phyloP scores from a whole-genome alignment of 2,113 vertebrate species.

The Chloropsis hardwickii region DNA sequence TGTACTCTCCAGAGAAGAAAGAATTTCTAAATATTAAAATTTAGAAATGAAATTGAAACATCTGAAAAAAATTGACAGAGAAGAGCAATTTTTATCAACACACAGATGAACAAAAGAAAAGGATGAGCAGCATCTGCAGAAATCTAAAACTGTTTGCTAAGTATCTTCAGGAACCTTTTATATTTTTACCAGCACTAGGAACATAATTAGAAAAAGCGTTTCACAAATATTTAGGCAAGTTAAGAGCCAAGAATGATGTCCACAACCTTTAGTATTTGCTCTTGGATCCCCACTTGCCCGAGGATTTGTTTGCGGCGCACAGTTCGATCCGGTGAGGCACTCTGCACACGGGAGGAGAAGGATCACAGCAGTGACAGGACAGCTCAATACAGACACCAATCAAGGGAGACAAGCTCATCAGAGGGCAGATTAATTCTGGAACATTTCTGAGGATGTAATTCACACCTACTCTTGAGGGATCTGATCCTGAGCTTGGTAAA shows the following conservation, averaged over 20 bases:
- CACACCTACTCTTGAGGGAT: neutral
- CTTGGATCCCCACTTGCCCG: neutral
- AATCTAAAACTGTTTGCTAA: neutral
- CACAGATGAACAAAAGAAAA: neutral
- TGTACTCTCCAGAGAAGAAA: neutral
- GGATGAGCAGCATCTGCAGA: neutral
- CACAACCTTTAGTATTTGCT: neutral
- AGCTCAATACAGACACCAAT: neutral
- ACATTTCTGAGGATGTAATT: neutral
- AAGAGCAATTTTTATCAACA: neutral
- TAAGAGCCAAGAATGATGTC: neutral
- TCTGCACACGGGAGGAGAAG: neutral
- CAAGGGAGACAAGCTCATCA: neutral
- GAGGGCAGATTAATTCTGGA: neutral
- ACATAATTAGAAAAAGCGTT: neutral
- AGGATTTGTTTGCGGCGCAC: neutral
- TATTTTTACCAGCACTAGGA: neutral
- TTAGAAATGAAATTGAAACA: neutral
- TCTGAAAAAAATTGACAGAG: neutral
- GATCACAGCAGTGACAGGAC: neutral
- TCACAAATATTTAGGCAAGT: constrained; percentile 1
- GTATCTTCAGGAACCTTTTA: neutral
- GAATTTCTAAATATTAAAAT: neutral
- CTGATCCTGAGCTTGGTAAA: neutral
- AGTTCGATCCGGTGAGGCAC: accelerated